Percentiles rank a stretch among this genome's conserved stretches.
phyloP scores from a whole-genome alignment of 2,797 vertebrate genomes.

The Selene dorsalis region DNA sequence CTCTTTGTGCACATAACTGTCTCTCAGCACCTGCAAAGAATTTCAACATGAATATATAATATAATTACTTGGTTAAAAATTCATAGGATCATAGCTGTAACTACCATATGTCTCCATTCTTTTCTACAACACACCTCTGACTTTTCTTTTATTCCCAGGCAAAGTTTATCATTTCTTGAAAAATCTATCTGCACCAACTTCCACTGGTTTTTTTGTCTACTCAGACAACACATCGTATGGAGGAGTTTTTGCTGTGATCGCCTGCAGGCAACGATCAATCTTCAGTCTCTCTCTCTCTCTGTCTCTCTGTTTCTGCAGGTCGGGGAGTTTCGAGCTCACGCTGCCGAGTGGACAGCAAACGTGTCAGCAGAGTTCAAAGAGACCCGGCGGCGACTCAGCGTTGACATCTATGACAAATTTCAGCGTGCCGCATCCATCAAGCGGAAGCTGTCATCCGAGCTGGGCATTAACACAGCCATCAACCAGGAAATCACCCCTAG shows the following conservation, averaged over 20 bases:
- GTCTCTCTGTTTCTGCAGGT: constrained; percentile 82
- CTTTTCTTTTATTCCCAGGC: not conserved
- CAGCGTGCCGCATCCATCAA: constrained; percentile 97
- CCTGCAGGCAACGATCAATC: constrained; percentile 16
- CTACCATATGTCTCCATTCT: not conserved
- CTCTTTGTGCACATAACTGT: not conserved
- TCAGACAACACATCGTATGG: not conserved
- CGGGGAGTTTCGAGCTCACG: constrained; percentile 96
- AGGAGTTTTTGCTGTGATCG: not conserved
- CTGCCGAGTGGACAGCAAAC: constrained; percentile 98
- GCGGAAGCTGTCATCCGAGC: constrained; percentile 94
- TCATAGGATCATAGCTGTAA: not conserved
- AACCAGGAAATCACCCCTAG: constrained; percentile 92
- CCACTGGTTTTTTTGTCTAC: not conserved
- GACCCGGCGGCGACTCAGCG: constrained; percentile 93
- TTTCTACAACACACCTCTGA: not conserved
- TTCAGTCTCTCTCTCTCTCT: constrained; percentile 12
- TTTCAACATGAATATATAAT: not conserved
- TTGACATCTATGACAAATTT: constrained; percentile 98
- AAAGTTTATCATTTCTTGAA: not conserved
- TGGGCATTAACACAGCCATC: constrained; percentile 86
- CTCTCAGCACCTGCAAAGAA: not conserved
- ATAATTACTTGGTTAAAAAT: not conserved
- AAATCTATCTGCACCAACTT: not conserved
- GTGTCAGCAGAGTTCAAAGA: constrained; percentile 99